Percentiles rank a stretch among this genome's conserved stretches.
phyloP scores from a whole-genome alignment of 2,888 invertebrate genomes.

The Andricus quercusramuli region DNA sequence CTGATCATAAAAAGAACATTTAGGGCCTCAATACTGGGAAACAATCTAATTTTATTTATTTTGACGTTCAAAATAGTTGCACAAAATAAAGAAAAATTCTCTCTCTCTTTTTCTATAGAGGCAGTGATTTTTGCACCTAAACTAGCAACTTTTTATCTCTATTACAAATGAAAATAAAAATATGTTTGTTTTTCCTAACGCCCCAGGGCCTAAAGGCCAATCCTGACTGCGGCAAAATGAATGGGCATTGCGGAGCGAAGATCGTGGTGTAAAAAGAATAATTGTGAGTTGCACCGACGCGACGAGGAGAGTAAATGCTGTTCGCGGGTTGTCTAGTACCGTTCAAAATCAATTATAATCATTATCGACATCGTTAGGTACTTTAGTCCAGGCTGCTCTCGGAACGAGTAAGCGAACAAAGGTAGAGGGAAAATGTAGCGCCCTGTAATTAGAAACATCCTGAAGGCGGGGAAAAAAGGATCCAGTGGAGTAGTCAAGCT shows the following conservation, averaged over 20 bases:
- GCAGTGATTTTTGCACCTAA: no score
- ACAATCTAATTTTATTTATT: no score
- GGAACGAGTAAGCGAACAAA: slow-evolving; percentile 33
- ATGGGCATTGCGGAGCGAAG: neutral
- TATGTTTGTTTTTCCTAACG: no score
- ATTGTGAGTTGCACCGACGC: slow-evolving; percentile 4
- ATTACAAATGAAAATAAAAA: no score
- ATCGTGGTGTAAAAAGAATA: slow-evolving; percentile 25
- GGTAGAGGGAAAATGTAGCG: slow-evolving; percentile 48
- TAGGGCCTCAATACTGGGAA: no score
- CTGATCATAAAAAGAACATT: no score
- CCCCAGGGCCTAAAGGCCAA: no score
- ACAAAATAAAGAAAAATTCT: no score
- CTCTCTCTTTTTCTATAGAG: no score
- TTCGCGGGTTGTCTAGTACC: slow-evolving; percentile 26
- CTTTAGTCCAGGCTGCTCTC: slow-evolving; percentile 22
- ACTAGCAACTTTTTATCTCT: no score
- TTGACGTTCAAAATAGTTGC: no score
- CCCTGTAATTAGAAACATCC: slow-evolving; percentile 62
- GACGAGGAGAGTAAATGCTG: slow-evolving; percentile 13
- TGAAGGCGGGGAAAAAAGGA: slow-evolving; percentile 38
- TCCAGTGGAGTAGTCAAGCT: slow-evolving; percentile 30
- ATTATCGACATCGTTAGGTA: slow-evolving; percentile 31
- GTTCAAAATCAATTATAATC: slow-evolving; percentile 37
- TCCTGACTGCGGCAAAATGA: neutral